Percentiles rank a stretch among this genome's conserved stretches.
Evolutionary conservation across 2,113 vertebrate genomes (phyloP).

Genomic region (Ciconia maguari): DNA sequence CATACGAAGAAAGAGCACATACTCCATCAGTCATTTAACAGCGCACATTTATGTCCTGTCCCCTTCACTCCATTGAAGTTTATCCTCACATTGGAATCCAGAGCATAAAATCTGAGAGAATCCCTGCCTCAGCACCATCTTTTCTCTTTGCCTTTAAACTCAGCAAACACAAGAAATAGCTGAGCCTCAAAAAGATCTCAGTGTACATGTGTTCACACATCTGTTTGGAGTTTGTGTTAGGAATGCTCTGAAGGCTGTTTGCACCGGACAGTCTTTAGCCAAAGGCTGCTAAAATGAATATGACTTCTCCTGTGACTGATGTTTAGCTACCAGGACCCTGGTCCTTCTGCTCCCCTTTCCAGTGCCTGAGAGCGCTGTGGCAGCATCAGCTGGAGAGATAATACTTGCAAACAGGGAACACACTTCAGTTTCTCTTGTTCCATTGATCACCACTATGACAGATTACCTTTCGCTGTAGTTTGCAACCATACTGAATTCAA

Average conservation of each 20-base stretch:
- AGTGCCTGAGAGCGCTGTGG: fast-evolving
- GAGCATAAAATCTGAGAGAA: neutral
- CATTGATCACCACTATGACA: fast-evolving
- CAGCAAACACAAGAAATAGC: neutral
- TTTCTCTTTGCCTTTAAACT: neutral
- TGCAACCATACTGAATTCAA: neutral
- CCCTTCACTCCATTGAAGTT: neutral
- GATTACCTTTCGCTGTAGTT: neutral
- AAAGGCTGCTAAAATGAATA: neutral
- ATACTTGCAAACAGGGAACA: neutral
- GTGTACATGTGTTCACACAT: fast-evolving
- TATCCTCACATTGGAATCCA: neutral
- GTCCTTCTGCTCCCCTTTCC: neutral
- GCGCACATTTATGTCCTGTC: fast-evolving
- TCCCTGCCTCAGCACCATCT: neutral
- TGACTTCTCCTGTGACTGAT: neutral
- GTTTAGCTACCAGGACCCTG: neutral
- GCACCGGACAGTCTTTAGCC: neutral
- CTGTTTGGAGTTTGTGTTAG: neutral
- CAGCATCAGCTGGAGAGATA: neutral
- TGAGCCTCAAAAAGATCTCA: neutral
- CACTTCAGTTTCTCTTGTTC: neutral
- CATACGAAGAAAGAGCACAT: neutral
- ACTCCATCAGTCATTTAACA: neutral
- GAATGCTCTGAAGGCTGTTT: neutral